Evolutionary conservation across 2,797 vertebrate species (phyloP), one percentile per base, ranked within the genome.

Genomic region (Pipistrellus nathusii): DNA sequence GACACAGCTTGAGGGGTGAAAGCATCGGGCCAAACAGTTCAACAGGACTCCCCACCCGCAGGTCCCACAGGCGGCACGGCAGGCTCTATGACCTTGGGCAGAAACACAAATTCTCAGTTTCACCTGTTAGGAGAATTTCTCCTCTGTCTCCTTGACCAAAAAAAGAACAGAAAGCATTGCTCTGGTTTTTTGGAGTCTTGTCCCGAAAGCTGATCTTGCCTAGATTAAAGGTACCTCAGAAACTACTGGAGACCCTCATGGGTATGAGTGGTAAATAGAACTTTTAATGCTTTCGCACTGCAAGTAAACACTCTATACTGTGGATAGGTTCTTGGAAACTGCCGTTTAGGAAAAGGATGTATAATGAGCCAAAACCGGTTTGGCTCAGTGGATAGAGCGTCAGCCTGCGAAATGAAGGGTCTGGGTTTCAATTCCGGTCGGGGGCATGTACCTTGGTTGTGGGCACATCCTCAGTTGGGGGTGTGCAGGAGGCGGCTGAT

Each of bases 11-110:
- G 64, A 93, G 15, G n/a, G 48, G 13, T 38, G 25, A 91, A 27
- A 35, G 41, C 81, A n/a, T 48, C 44, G 21, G 51, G 27, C 38
- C 78, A 10, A 46, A 57, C 12, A 46, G 57, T 51, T 85, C 53
- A 14, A 25, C 8, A n/a, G 35, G 5, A 18, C 7, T 27, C 25
- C 46, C 2, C 0, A 5, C 0, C 7, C 68, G n/a, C n/a, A n/a
- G 38, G 5, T 38, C 21, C 57, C 64, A n/a, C 14, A 59, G 51
- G 32, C 7, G 32, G 27, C 32, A 17, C 18, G 10, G 51, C 20
- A 21, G 64, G 21, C 10, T 92, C 55, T 0, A 17, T 8, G 9
- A 48, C 14, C 21, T 20, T 1, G 0, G 38, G 30, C 30, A 77
- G 64, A 83, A 87, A 25, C 44, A 84, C 25, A 3, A 3, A 25